These are phyloP conservation scores for Neofelis nebulosa DNA, from an alignment of 2,113 vertebrate genomes.

Conservation along the genomic window DNA sequence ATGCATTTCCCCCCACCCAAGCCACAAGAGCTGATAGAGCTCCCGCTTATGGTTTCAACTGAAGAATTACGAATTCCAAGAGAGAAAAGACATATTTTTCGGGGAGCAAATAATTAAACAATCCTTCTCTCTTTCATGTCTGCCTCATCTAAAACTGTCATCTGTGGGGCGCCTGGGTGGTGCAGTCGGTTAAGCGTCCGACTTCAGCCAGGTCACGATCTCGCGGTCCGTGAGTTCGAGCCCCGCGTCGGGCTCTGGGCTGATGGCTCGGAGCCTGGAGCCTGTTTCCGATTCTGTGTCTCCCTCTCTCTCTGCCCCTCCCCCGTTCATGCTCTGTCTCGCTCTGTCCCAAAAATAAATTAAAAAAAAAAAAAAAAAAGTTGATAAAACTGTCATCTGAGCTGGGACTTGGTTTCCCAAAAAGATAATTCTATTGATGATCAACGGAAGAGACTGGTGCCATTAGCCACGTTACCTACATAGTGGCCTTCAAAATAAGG, in stretches of 20 bases:
- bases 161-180: too few relatives aligned
- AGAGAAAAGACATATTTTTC: conserved; percentile 51
- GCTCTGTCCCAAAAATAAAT: too few relatives aligned
- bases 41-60: conserved; percentile 17
- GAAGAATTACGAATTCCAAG: conserved; percentile 49
- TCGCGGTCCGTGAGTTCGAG: too few relatives aligned
- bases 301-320: too few relatives aligned
- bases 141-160: conserved; percentile 82
- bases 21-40: neutral
- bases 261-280: too few relatives aligned
- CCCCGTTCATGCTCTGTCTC: too few relatives aligned
- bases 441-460: conserved; percentile 95
- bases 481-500: conserved; percentile 94
- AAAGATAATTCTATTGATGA: conserved; percentile 89
- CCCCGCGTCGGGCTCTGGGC: too few relatives aligned
- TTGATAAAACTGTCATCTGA: conserved; percentile 82
- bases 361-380: too few relatives aligned
- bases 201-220: too few relatives aligned
- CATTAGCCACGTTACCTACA: conserved; percentile 94
- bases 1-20: neutral
- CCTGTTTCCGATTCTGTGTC: too few relatives aligned
- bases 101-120: conserved; percentile 82
- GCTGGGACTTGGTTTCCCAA: conserved; percentile 84
- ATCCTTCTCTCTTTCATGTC: conserved; percentile 84
- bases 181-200: too few relatives aligned